Evolutionary conservation across 2,113 vertebrate genomes (phyloP).

Genomic region (Paramisgurnus dabryanus): DNA sequence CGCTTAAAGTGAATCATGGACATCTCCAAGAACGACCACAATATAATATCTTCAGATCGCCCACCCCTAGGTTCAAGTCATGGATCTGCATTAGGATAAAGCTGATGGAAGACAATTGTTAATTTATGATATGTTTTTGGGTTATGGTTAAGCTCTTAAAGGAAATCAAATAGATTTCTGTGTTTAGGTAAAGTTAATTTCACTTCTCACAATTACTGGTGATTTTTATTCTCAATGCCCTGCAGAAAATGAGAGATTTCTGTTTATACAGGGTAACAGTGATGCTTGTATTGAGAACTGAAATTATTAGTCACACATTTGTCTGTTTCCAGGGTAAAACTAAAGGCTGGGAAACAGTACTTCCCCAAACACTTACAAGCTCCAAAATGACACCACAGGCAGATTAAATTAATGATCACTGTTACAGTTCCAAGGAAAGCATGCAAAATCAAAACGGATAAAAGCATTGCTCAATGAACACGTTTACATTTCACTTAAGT

Average conservation of each 20-base stretch:
- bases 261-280: background rate
- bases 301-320: slow-evolving; percentile 4
- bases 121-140: background rate
- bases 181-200: background rate
- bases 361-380: background rate
- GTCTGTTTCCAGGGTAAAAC: background rate
- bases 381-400: background rate
- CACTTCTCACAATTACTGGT: background rate
- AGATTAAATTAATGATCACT: no score
- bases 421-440: no score
- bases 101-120: no score
- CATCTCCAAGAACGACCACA: no score
- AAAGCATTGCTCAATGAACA: no score
- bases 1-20: no score
- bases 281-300: background rate
- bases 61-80: no score
- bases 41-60: no score
- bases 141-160: background rate
- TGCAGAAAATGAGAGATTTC: background rate
- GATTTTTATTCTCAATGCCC: background rate
- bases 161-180: background rate
- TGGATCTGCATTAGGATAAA: no score
- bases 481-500: no score
- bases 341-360: background rate
- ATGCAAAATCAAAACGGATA: no score